A percentile compares a stretch with the other conserved stretches of the same genome.
phyloP scores from a whole-genome alignment of 2,888 invertebrate species.

The Nephrocerus scutellatus region DNA sequence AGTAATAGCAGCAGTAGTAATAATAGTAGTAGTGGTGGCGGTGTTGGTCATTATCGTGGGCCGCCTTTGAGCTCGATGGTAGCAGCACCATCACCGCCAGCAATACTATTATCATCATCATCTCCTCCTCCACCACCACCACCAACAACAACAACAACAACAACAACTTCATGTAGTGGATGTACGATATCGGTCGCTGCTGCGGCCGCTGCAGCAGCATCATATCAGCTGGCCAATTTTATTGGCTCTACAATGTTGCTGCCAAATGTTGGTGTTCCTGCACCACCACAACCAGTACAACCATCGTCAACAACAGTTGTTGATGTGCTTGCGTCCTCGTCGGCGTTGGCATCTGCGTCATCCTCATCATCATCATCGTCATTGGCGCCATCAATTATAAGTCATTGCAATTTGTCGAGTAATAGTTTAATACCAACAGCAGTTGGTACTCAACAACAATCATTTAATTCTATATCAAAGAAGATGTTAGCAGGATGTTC shows the following conservation, averaged over 20 bases:
- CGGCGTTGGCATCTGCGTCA: conserved; percentile 19
- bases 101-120: conserved; percentile 14
- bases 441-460: too few relatives aligned
- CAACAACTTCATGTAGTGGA: conserved; percentile 31
- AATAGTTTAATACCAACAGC: too few relatives aligned
- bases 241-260: conserved; percentile 38
- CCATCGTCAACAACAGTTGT: conserved; percentile 3
- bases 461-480: too few relatives aligned
- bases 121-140: conserved; percentile 4
- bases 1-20: conserved; percentile 8
- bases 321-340: conserved; percentile 1
- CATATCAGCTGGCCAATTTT: conserved; percentile 42
- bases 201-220: conserved; percentile 34
- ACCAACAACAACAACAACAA: conserved; percentile 16
- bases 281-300: conserved; percentile 9
- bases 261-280: conserved; percentile 25
- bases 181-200: conserved; percentile 38
- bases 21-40: conserved; percentile 7
- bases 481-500: too few relatives aligned
- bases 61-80: conserved; percentile 14
- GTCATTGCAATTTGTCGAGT: too few relatives aligned
- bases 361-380: conserved; percentile 17
- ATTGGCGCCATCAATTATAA: too few relatives aligned
- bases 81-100: conserved; percentile 4
- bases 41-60: too few relatives aligned